These are phyloP conservation scores for Catocala fraxini DNA, from an alignment of 2,888 invertebrate species.

Conservation along the genomic window DNA sequence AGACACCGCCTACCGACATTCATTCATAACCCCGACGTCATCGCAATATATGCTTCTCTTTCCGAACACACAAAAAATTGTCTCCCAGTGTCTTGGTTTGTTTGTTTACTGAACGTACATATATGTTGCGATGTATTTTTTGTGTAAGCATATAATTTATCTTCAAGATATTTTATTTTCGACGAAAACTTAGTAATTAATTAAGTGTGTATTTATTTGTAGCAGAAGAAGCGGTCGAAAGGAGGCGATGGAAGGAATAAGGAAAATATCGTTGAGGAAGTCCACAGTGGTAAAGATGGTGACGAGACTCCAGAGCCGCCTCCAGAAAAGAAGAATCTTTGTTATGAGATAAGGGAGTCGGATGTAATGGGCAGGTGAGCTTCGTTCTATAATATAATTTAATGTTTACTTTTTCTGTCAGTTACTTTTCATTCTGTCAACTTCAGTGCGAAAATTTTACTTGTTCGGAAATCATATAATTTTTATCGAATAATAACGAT, in stretches of 20 bases:
- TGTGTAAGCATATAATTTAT: constrained; percentile 63
- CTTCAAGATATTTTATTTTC: background rate
- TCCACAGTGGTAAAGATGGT: constrained; percentile 53
- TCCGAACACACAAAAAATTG: constrained; percentile 66
- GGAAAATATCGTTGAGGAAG: constrained; percentile 72
- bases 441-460: background rate
- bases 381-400: background rate
- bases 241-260: constrained; percentile 71
- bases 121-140: constrained; percentile 63
- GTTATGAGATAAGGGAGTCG: constrained; percentile 88
- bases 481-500: too few species aligned
- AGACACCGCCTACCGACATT: constrained; percentile 76
- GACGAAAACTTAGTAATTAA: background rate
- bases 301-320: constrained; percentile 65
- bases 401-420: background rate
- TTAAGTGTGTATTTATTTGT: constrained; percentile 42
- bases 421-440: background rate
- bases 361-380: constrained; percentile 88
- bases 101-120: constrained; percentile 41
- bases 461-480: too few species aligned
- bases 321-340: constrained; percentile 87
- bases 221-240: constrained; percentile 79
- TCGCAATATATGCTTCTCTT: constrained; percentile 55
- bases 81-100: constrained; percentile 40
- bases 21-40: constrained; percentile 79